Conservation (phyloP, 2,888 invertebrate genomes). For the Meteorus colon region DNA sequence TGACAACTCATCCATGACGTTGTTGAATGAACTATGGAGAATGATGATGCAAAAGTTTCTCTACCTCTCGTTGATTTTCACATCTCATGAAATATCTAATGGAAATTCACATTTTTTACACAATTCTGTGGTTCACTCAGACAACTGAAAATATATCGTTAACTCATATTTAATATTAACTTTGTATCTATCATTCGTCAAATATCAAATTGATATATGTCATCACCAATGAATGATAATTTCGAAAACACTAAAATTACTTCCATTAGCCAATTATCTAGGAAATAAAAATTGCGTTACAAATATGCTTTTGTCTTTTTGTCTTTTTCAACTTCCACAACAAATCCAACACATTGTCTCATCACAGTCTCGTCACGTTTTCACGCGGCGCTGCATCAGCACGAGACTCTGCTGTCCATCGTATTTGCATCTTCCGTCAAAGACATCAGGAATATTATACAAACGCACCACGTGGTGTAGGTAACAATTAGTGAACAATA, state of each 20-base stretch:
- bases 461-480: constrained; percentile 26
- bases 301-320: background rate
- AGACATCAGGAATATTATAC: background rate
- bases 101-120: constrained; percentile 11
- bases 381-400: constrained; percentile 18
- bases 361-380: constrained; percentile 27
- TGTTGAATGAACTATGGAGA: constrained; percentile 1
- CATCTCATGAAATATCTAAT: constrained; percentile 7
- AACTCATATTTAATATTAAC: background rate
- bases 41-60: constrained; percentile 4
- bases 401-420: constrained; percentile 9
- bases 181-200: background rate
- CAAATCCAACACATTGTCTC: background rate
- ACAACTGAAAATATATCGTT: background rate
- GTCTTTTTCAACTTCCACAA: background rate
- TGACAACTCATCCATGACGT: constrained; percentile 24
- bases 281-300: too few species aligned
- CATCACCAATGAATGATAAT: background rate
- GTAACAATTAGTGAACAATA: background rate
- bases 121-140: background rate
- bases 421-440: background rate
- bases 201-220: background rate
- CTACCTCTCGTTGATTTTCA: constrained; percentile 13
- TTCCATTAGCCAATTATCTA: background rate
- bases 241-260: too few species aligned